Base-by-base conservation (phyloP, 2,888 invertebrate species). In the Lepidochrysops patricia region DNA sequence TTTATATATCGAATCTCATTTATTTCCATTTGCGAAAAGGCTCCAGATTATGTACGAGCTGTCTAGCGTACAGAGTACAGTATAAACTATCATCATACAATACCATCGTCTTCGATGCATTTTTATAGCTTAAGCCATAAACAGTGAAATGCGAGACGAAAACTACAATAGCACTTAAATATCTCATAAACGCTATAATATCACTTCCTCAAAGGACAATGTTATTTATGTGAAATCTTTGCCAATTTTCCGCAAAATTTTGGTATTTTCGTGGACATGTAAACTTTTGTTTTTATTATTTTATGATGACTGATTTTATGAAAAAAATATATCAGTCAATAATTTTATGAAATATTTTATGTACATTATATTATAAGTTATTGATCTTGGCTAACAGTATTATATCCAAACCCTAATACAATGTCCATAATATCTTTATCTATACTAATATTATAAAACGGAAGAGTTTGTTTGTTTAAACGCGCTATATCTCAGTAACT, bases 141-240 rank as follows among this genome's bases (percentile, higher is more conserved):
- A 85, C 76, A 70, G 50, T 58, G 68, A 63, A 64, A 70, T 66
- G 70, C 68, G 68, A 74, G 75, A 76, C 78, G 77, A 75, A 76
- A 80, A 79, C 79, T 77, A 82, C 84, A 81, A 82, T 80, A 69
- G 79, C 76, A 79, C 79, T 84, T 84, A 81, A 80, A 77, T 73
- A 72, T 67, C 77, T 77, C 84, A 80, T 87, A 85, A 85, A 85
- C 83, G 72, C 73, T 82, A 79, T 78, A n/a, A n/a, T n/a, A 83
- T 84, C 80, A 81, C 77, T 79, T 82, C 74, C 75, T 72, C 68
- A 66, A 66, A 67, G 71, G 73, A 83, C 80, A 81, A 74, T 80
- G 80, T 85, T 80, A 80, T 77, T 78, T 78, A 74, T 70, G 72
- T 69, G 67, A 61, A 60, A 60, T 63, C 59, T 61, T 60, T 63